Conservation (phyloP, 2,113 vertebrate species). For the Clarias gariepinus region DNA sequence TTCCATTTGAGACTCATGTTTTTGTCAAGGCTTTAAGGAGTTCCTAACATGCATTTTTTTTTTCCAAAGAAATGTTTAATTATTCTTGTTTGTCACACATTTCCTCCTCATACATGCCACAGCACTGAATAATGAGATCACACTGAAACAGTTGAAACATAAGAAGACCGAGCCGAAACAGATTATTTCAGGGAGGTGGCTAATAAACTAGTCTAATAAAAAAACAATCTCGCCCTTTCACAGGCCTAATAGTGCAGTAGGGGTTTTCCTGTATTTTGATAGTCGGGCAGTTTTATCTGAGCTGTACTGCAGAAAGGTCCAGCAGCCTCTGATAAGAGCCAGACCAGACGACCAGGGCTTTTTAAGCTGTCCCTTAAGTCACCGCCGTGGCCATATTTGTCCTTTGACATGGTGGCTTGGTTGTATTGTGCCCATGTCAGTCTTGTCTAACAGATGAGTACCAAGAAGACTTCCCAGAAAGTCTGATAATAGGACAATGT, state of each 20-base stretch:
- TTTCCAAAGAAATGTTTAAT: background rate
- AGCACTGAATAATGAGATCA: constrained; percentile 49
- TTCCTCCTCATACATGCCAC: constrained; percentile 1
- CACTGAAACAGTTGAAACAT: constrained; percentile 28
- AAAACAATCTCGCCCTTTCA: constrained; percentile 58
- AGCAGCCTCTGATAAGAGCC: constrained; percentile 61
- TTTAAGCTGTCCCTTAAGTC: constrained; percentile 56
- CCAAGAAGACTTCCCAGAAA: constrained; percentile 59
- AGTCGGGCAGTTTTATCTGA: constrained; percentile 67
- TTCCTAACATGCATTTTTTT: background rate
- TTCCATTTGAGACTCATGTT: background rate
- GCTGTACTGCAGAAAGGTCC: constrained; percentile 62
- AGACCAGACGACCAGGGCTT: constrained; percentile 60
- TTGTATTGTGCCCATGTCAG: constrained; percentile 44
- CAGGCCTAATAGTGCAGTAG: constrained; percentile 61
- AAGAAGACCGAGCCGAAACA: constrained; percentile 35
- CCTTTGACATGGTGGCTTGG: constrained; percentile 37
- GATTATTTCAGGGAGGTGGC: constrained; percentile 49
- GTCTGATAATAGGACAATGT: constrained; percentile 77
- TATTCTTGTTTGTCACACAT: constrained; percentile 32
- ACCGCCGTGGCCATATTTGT: constrained; percentile 48
- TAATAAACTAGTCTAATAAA: constrained; percentile 53
- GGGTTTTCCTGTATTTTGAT: constrained; percentile 72
- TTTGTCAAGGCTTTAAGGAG: background rate
- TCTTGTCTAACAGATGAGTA: constrained; percentile 58